Evolutionary conservation across 2,888 invertebrate species (phyloP).

Genomic region (Trimorus sp.): DNA sequence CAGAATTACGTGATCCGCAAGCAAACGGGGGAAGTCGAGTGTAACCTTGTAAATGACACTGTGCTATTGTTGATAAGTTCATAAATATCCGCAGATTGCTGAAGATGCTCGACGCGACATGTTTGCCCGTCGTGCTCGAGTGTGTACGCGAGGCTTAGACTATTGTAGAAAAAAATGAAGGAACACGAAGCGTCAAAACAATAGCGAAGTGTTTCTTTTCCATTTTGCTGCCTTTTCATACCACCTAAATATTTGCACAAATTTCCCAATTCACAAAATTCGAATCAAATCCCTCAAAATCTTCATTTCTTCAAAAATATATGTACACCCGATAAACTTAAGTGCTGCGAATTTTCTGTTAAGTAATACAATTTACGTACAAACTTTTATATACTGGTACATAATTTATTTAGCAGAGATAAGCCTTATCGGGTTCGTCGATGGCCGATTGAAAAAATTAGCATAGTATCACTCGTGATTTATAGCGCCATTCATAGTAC

Average conservation of each 20-base stretch:
- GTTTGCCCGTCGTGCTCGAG: constrained; percentile 32
- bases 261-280: too few relatives aligned
- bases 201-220: too few relatives aligned
- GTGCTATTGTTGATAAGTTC: constrained; percentile 60
- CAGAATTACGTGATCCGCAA: constrained; percentile 32
- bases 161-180: constrained; percentile 2
- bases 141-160: constrained; percentile 5
- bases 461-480: constrained; percentile 25
- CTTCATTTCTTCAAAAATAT: too few relatives aligned
- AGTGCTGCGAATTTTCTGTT: too few relatives aligned
- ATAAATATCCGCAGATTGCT: constrained; percentile 58
- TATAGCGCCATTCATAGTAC: constrained; percentile 6
- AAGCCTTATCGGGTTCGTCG: constrained; percentile 44
- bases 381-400: constrained; percentile 10
- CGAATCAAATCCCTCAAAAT: too few relatives aligned
- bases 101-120: constrained; percentile 38
- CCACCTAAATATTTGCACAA: too few relatives aligned
- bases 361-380: too few relatives aligned
- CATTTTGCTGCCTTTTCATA: too few relatives aligned
- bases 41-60: constrained; percentile 53
- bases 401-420: constrained; percentile 43
- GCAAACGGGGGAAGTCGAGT: constrained; percentile 37
- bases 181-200: too few relatives aligned
- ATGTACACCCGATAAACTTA: too few relatives aligned
- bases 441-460: constrained; percentile 31